Conservation (phyloP, 2,888 invertebrate genomes). For the Exocentrus adspersus region DNA sequence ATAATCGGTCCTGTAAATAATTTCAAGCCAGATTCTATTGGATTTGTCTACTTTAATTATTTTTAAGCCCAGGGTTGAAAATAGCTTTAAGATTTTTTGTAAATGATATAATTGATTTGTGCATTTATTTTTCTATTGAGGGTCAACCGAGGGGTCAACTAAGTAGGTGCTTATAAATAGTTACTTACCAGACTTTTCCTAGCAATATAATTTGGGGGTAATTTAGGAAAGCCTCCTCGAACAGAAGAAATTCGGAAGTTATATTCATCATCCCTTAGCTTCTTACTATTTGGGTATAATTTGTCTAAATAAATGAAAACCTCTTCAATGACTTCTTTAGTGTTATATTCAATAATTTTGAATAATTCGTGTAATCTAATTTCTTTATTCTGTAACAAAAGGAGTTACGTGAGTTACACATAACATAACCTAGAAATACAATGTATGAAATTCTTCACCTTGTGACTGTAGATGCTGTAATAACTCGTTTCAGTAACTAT, state of each 20-base stretch:
- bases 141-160: too few relatives aligned
- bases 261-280: constrained; percentile 33
- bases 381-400: constrained; percentile 32
- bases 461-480: constrained; percentile 26
- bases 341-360: constrained; percentile 28
- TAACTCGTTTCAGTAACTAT: constrained; percentile 37
- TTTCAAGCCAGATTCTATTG: too few relatives aligned
- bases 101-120: too few relatives aligned
- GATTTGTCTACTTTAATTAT: too few relatives aligned
- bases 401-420: constrained; percentile 20
- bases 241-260: constrained; percentile 58
- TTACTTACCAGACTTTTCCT: constrained; percentile 65
- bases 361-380: constrained; percentile 34
- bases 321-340: constrained; percentile 23
- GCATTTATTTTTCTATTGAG: too few relatives aligned
- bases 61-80: too few relatives aligned
- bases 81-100: too few relatives aligned
- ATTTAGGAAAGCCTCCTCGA: constrained; percentile 68
- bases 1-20: too few relatives aligned
- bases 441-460: constrained; percentile 24
- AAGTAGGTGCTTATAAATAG: neutral
- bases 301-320: constrained; percentile 35
- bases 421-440: constrained; percentile 21
- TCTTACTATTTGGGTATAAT: constrained; percentile 36
- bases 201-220: constrained; percentile 68